Conservation (phyloP, 2,797 vertebrate species). For the Antennarius maculatus region DNA sequence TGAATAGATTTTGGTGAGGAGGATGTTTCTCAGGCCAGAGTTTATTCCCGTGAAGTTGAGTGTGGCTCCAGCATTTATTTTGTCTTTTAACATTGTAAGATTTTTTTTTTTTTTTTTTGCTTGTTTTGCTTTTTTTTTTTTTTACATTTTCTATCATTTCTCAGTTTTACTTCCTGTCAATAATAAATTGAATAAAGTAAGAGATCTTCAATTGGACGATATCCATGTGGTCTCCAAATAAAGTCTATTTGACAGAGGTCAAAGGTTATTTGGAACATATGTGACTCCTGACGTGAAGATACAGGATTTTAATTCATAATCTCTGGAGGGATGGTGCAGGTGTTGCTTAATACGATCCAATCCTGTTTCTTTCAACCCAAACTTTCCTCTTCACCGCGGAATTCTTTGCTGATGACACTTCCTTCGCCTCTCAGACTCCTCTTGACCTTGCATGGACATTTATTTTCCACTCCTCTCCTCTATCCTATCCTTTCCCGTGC, state of each 20-base stretch:
- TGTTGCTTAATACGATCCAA: constrained; percentile 16
- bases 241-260: not conserved
- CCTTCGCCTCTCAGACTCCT: constrained; percentile 38
- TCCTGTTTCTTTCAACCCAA: constrained; percentile 15
- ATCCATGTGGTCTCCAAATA: no score
- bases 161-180: no score
- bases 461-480: constrained; percentile 5
- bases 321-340: not conserved
- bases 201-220: no score
- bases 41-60: no score
- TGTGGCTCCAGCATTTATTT: no score
- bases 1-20: no score
- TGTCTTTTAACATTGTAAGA: no score
- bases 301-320: not conserved
- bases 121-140: no score
- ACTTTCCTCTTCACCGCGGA: not conserved
- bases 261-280: not conserved
- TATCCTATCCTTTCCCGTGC: constrained; percentile 33
- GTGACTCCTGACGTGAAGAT: not conserved
- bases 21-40: no score
- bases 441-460: constrained; percentile 66
- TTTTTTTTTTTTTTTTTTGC: no score
- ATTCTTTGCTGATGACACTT: constrained; percentile 9
- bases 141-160: no score
- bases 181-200: no score